Percentiles rank a stretch among this genome's conserved stretches.
Conservation (phyloP, 2,113 vertebrate genomes). For the Grus americana region DNA sequence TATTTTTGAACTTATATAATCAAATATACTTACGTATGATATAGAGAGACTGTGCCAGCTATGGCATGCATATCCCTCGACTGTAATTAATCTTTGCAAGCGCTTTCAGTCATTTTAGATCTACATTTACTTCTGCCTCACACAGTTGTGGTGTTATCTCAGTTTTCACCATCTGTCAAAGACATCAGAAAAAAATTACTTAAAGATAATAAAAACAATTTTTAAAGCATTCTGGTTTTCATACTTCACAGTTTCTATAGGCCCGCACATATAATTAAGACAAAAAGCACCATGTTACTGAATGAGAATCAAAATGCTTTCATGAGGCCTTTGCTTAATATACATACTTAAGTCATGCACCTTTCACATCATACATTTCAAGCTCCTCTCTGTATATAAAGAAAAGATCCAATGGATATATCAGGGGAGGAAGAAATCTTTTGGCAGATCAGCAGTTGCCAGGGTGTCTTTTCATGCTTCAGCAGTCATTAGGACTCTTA, state of each 20-base stretch:
- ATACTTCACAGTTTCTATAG: not conserved
- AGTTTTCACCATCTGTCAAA: constrained; percentile 56
- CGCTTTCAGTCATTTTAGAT: constrained; percentile 48
- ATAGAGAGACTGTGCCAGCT: constrained; percentile 44
- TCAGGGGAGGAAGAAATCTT: not conserved
- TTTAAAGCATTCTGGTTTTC: not conserved
- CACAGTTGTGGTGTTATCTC: constrained; percentile 44
- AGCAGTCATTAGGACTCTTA: not conserved
- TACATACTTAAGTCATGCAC: not conserved
- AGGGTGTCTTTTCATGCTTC: constrained; percentile 19
- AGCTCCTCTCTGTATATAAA: not conserved
- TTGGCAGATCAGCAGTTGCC: constrained; percentile 18
- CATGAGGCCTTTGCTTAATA: not conserved
- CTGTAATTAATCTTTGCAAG: constrained; percentile 58
- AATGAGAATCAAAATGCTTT: not conserved
- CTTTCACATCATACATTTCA: not conserved
- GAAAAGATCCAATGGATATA: not conserved
- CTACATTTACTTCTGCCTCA: constrained; percentile 47
- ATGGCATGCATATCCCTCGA: constrained; percentile 15
- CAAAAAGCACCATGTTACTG: not conserved
- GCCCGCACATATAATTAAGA: not conserved
- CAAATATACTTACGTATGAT: constrained; percentile 54
- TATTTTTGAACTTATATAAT: constrained; percentile 66
- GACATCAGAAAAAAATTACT: not conserved
- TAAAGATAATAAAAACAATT: constrained; percentile 5